phyloP scores from a whole-genome alignment of 2,888 invertebrate species.

The Laothoe populi region DNA sequence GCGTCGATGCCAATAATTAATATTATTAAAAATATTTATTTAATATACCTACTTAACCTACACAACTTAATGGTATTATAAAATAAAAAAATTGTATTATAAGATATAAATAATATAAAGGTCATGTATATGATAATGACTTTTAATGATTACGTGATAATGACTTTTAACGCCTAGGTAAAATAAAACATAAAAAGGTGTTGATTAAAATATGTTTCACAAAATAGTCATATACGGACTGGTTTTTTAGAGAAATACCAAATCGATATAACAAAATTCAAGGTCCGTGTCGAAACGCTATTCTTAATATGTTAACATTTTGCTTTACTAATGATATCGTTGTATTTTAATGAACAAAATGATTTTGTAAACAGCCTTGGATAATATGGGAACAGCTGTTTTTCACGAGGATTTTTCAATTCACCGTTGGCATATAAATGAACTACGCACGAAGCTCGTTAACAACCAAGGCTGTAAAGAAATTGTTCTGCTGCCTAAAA shows the following conservation, averaged over 20 bases:
- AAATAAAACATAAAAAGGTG: conserved; percentile 27
- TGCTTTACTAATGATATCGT: too few relatives aligned
- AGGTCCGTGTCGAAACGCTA: not conserved
- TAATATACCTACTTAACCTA: too few relatives aligned
- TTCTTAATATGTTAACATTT: too few relatives aligned
- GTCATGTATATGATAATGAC: not conserved
- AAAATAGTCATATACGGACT: not conserved
- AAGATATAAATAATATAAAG: conserved; percentile 6
- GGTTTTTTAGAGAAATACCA: not conserved
- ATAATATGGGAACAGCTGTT: not conserved
- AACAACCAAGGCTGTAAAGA: conserved; percentile 47
- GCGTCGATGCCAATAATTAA: conserved; percentile 6
- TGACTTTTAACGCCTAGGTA: not conserved
- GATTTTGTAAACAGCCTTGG: not conserved
- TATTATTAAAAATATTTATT: conserved; percentile 8
- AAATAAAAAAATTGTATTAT: too few relatives aligned
- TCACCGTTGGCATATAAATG: conserved; percentile 40
- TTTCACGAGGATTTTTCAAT: conserved; percentile 33
- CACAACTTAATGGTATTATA: too few relatives aligned
- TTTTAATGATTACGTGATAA: not conserved
- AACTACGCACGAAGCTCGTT: not conserved
- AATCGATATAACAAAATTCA: not conserved
- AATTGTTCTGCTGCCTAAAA: conserved; percentile 30
- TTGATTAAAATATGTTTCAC: not conserved
- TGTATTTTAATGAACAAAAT: too few relatives aligned